These are phyloP conservation scores for Heloderma charlesbogerti DNA, from an alignment of 2,113 vertebrate genomes.

Conservation along the genomic window DNA sequence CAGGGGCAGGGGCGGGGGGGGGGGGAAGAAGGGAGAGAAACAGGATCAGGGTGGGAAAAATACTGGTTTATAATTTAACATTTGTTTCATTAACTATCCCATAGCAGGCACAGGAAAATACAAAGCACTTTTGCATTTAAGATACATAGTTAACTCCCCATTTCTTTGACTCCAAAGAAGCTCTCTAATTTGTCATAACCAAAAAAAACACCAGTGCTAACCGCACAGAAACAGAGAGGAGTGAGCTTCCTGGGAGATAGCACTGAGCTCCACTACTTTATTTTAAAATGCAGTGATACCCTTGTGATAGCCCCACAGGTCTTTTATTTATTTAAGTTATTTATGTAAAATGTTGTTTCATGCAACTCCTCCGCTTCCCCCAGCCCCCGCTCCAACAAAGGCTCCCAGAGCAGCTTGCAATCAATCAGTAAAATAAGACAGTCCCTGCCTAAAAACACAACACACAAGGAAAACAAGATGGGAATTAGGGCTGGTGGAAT, in stretches of 20 bases:
- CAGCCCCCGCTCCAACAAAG: no score
- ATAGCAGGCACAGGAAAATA: neutral
- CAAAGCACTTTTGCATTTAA: neutral
- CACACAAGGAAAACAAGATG: no score
- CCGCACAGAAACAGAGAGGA: neutral
- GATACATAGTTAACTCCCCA: neutral
- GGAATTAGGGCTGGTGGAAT: no score
- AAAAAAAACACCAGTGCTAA: neutral
- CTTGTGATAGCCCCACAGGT: no score
- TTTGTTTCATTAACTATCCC: constrained; percentile 49
- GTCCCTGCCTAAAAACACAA: no score
- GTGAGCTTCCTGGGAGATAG: neutral
- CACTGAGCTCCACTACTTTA: no score
- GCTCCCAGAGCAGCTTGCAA: no score
- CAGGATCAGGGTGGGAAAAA: neutral
- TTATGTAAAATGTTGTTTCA: no score
- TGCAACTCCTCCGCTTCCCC: no score
- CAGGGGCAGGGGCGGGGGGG: neutral
- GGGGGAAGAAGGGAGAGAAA: neutral
- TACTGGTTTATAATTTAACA: constrained; percentile 44
- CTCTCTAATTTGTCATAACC: neutral
- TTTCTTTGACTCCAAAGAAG: neutral
- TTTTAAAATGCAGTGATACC: neutral
- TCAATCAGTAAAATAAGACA: no score
- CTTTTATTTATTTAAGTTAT: neutral